Evolutionary conservation across 2,888 invertebrate species (phyloP).

Genomic region (Nemurella pictetii): DNA sequence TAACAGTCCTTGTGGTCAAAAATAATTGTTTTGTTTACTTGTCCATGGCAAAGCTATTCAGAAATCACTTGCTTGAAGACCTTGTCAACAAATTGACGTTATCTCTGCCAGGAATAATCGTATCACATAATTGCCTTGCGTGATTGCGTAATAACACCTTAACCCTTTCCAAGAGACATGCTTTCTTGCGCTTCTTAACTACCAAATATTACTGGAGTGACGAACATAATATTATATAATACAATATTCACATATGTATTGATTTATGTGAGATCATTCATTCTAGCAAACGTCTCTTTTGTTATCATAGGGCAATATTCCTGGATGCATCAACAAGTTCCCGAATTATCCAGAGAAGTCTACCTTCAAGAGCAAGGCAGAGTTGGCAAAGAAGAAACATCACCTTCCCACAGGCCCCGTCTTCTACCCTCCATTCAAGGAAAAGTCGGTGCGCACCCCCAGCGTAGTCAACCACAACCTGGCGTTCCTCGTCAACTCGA

Average conservation of each 20-base stretch:
- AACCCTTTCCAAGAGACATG: too few relatives aligned
- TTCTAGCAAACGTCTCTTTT: background rate
- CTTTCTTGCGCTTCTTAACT: too few relatives aligned
- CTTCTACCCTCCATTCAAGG: slow-evolving; percentile 27
- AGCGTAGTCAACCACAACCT: slow-evolving; percentile 36
- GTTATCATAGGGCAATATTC: slow-evolving; percentile 35
- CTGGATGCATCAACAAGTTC: slow-evolving; percentile 52
- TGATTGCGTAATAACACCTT: background rate
- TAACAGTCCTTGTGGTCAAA: too few relatives aligned
- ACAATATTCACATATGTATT: too few relatives aligned
- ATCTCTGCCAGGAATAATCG: too few relatives aligned
- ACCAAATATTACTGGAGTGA: too few relatives aligned
- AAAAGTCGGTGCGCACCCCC: slow-evolving; percentile 25
- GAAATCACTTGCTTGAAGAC: too few relatives aligned
- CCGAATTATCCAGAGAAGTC: slow-evolving; percentile 46
- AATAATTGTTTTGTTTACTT: too few relatives aligned
- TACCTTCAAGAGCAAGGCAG: background rate
- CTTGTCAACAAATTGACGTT: too few relatives aligned
- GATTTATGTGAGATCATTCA: too few relatives aligned
- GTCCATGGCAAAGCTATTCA: too few relatives aligned
- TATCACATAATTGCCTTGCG: background rate
- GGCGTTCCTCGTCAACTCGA: slow-evolving; percentile 32
- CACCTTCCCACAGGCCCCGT: background rate
- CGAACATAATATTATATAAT: too few relatives aligned
- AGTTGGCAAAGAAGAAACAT: background rate